Percentiles rank a stretch among this genome's conserved stretches.
Evolutionary conservation across 2,113 vertebrate species (phyloP).

Genomic region (Otis tarda): DNA sequence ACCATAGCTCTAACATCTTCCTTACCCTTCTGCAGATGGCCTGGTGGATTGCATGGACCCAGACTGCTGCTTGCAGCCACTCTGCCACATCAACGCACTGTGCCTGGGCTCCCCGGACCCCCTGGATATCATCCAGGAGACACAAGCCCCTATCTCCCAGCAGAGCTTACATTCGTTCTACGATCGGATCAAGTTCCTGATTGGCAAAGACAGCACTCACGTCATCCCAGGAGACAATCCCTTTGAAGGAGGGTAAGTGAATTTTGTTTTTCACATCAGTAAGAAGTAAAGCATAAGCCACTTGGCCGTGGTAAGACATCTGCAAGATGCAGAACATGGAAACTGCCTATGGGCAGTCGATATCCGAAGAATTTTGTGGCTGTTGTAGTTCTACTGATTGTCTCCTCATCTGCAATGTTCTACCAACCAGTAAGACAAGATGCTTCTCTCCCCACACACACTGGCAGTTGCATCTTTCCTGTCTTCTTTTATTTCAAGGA

Average conservation of each 20-base stretch:
- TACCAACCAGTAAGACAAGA: background rate
- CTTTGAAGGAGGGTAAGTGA: slow-evolving; percentile 91
- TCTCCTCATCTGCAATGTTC: background rate
- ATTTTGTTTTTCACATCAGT: background rate
- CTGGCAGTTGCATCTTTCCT: background rate
- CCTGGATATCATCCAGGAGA: slow-evolving; percentile 96
- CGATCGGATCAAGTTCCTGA: slow-evolving; percentile 91
- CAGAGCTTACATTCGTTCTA: slow-evolving; percentile 91
- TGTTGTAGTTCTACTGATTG: slow-evolving; percentile 59
- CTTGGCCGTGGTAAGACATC: background rate
- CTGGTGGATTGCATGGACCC: slow-evolving; percentile 98
- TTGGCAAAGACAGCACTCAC: slow-evolving; percentile 94
- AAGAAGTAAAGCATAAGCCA: background rate
- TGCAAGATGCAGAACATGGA: background rate
- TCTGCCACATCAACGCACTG: slow-evolving; percentile 87
- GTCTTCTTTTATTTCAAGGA: background rate
- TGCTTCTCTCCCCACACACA: background rate
- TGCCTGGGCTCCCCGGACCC: slow-evolving; percentile 95
- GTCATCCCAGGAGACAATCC: slow-evolving; percentile 89
- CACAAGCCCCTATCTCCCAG: slow-evolving; percentile 81
- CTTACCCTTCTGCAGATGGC: slow-evolving; percentile 82
- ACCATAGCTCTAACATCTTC: background rate
- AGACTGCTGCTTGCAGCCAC: slow-evolving; percentile 94
- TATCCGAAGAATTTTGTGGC: slow-evolving; percentile 32
- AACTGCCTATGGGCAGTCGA: background rate